Evolutionary conservation across 1,140 invertebrate species (phyloP).

Genomic region (Drosophila sechellia): DNA sequence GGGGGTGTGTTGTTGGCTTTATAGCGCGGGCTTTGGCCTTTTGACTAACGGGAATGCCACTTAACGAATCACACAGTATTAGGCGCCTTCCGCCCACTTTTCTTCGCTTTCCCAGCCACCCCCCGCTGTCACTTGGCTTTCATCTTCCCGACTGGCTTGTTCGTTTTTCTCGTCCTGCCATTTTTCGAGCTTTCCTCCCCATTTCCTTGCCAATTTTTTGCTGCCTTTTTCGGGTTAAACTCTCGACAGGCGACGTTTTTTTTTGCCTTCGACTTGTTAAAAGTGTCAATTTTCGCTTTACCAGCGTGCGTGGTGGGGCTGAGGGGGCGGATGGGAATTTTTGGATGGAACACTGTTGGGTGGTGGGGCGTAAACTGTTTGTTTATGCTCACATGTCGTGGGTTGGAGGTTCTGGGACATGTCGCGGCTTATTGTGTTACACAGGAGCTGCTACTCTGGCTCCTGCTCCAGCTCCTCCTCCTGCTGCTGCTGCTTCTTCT

Average conservation of each 20-base stretch:
- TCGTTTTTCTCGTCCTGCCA: slow-evolving; percentile 6
- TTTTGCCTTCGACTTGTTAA: slow-evolving; percentile 71
- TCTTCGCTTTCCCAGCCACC: slow-evolving; percentile 3
- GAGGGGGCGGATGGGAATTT: too few species aligned
- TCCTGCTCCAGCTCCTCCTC: slow-evolving; percentile 11
- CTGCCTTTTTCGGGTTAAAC: slow-evolving; percentile 66
- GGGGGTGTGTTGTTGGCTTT: neutral
- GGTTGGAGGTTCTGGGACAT: slow-evolving; percentile 34
- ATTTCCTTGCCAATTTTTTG: slow-evolving; percentile 15
- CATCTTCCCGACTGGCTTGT: slow-evolving; percentile 3
- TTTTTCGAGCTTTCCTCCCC: slow-evolving; percentile 27
- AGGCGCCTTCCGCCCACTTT: slow-evolving; percentile 17
- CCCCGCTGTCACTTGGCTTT: slow-evolving; percentile 29
- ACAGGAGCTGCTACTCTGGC: slow-evolving; percentile 53
- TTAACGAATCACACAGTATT: slow-evolving; percentile 58
- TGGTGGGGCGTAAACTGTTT: slow-evolving; percentile 51
- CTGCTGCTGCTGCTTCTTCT: slow-evolving; percentile 8
- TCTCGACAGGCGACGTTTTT: slow-evolving; percentile 59
- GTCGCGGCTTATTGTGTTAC: slow-evolving; percentile 61
- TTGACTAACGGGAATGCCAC: slow-evolving; percentile 69
- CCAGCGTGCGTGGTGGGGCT: slow-evolving; percentile 19
- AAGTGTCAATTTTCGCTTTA: slow-evolving; percentile 80
- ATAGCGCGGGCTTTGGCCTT: slow-evolving; percentile 60
- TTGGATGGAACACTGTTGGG: slow-evolving; percentile 1
- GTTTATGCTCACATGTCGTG: slow-evolving; percentile 63